Base-by-base conservation (phyloP, 2,113 vertebrate genomes). In the Rhinolophus sinicus region DNA sequence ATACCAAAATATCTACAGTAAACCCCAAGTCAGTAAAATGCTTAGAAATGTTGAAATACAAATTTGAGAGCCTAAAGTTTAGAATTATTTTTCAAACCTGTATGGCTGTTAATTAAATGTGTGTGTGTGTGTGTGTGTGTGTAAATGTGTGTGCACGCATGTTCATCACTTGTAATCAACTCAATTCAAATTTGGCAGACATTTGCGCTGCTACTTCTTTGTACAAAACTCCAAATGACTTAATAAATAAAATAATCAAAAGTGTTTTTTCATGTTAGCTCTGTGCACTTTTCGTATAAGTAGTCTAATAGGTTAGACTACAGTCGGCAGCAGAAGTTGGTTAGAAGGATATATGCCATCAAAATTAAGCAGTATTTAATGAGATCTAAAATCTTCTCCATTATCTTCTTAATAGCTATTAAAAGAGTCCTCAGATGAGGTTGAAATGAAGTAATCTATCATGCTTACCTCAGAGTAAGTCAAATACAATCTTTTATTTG, bases 171-270 rank as follows among this genome's bases (percentile, higher is more conserved):
- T 75, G 10, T 30, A 64, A 70, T 54, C 13, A 33, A 75, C 12
- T 80, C 4, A 77, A 18, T 11, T 44, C 33, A 95, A 77, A 77
- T 60, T 62, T 72, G 8, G 24, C n/a, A 92, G 18, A 64, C 44
- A 70, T 33, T 40, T 70, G 2, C 33, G 50, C 22, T 15, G 75
- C 33, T 22, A 50, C 6, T 69, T 73, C 14, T 52, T 87, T 58
- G 24, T 52, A 26, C 12, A 70, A 88, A 88, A 83, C 8, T 90
- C 64, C 19, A 40, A 88, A 76, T 8, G 60, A 19, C 52, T 75
- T 90, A 77, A 62, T 92, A 88, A 82, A 62, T 52, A 64, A 80
- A 95, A 72, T 54, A 88, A 78, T 73, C 8, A 28, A n/a, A 44
- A 21, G 24, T 26, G 12, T 86, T 67, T 70, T 62, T 35, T 52